phyloP scores from a whole-genome alignment of 2,113 vertebrate genomes.

The Phrynosoma platyrhinos region DNA sequence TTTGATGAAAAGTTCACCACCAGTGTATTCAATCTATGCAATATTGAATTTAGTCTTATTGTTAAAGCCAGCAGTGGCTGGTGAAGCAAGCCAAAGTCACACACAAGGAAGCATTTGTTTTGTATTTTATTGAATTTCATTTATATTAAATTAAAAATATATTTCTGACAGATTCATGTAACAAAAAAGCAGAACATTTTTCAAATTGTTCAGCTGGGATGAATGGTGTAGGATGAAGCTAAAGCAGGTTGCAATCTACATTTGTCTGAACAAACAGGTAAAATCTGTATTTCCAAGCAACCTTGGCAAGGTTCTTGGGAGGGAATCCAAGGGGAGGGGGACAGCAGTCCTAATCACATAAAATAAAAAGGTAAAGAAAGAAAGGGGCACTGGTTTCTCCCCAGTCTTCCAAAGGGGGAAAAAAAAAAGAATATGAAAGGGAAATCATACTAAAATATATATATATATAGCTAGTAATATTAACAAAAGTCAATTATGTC shows the following conservation, averaged over 20 bases:
- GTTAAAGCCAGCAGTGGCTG: not conserved
- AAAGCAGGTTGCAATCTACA: slow-evolving; percentile 76
- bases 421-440: slow-evolving; percentile 69
- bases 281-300: slow-evolving; percentile 72
- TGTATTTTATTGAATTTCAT: slow-evolving; percentile 98
- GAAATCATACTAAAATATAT: slow-evolving; percentile 82
- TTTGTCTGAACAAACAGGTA: slow-evolving; percentile 75
- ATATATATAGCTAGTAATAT: slow-evolving; percentile 73
- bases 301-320: slow-evolving; percentile 66
- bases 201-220: slow-evolving; percentile 89
- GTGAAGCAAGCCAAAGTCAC: slow-evolving; percentile 34
- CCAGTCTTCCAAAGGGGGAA: slow-evolving; percentile 67
- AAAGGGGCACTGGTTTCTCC: slow-evolving; percentile 70
- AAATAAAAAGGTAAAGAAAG: slow-evolving; percentile 34
- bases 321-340: slow-evolving; percentile 52
- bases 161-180: slow-evolving; percentile 99
- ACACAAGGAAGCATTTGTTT: slow-evolving; percentile 70
- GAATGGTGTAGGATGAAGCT: slow-evolving; percentile 75
- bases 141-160: slow-evolving; percentile 99
- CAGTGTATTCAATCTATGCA: no score
- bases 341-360: slow-evolving; percentile 62
- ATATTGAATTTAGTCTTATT: not conserved
- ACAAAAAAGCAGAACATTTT: slow-evolving; percentile 98
- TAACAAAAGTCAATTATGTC: slow-evolving; percentile 82
- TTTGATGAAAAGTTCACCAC: not conserved